Base-by-base conservation (phyloP, 2,888 invertebrate species). In the Cremastinae sp. region DNA sequence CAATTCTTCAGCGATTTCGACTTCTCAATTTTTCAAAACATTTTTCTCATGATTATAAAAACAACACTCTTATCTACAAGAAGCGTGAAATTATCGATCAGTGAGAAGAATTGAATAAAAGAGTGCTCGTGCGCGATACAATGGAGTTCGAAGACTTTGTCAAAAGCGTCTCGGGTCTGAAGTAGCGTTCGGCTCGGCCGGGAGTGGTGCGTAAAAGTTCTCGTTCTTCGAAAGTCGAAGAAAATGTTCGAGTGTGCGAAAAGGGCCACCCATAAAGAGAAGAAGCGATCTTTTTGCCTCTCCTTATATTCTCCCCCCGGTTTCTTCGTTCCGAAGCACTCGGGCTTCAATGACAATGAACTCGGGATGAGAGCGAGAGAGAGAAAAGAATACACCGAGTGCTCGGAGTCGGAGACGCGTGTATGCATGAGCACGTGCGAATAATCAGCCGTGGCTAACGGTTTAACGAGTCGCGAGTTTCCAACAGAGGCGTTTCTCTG, bases 401-500 rank as follows among this genome's bases (percentile, higher is more conserved):
- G 28, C 28, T 28, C 51, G n/a, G n/a, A 28, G 49, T n/a, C 64
- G 14, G n/a, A 28, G 64, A 51, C 22, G 64, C 51, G 35, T 9
- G 39, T 86, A 87, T 87, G 87, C 87, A 74, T 59, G 71, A 75
- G 83, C 87, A 87, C 87, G 87, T 84, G 83, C 83, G 80, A 76
- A 79, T 83, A 85, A 87, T 86, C 84, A 81, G 78, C 77, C 82
- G 80, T 83, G 79, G 78, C 83, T 82, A 86, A 86, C 83, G 80
- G 83, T 80, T 79, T 80, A 80, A 84, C 81, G 80, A 84, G 79
- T 80, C 78, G 83, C 80, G 79, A 83, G 78, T 81, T 78, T 79
- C 73, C 72, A 74, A 78, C 66, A 39, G 18, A 45, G 55, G 73
- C 28, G 28, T 28, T 55, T 68, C 43, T 64, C 58, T 65, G 76